These are phyloP conservation scores for Taxidea taxus DNA, from an alignment of 2,113 vertebrate genomes.

Conservation along the genomic window DNA sequence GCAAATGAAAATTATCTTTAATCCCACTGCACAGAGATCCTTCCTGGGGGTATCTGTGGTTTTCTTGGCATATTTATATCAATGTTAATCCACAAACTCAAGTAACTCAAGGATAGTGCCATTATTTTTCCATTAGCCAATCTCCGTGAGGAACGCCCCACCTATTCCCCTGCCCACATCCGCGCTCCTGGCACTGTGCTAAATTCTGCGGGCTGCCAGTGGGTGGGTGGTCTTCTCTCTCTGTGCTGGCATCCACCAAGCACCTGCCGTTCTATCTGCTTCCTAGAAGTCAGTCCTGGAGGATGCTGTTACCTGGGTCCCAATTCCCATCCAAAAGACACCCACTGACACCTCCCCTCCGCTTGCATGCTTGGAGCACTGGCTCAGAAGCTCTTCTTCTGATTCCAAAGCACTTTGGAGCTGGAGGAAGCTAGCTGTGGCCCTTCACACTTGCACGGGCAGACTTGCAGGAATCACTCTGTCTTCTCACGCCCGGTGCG, in stretches of 20 bases:
- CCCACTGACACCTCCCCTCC: accelerated
- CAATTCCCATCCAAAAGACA: neutral
- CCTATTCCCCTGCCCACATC: neutral
- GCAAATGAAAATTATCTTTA: neutral
- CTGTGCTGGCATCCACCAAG: accelerated
- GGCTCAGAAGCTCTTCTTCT: neutral
- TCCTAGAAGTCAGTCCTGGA: neutral
- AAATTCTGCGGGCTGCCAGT: accelerated
- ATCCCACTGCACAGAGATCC: neutral
- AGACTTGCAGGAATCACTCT: neutral
- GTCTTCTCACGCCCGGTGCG: accelerated
- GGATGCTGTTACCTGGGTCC: accelerated
- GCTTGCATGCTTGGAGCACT: accelerated
- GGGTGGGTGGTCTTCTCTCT: too few relatives aligned
- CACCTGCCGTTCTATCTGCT: neutral
- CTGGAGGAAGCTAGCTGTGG: neutral
- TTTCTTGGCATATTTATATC: neutral
- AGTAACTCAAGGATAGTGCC: neutral
- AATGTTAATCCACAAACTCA: neutral
- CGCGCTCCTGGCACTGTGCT: neutral
- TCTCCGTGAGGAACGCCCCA: neutral
- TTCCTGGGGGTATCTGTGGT: neutral
- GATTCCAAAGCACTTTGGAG: neutral
- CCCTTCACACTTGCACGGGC: neutral
- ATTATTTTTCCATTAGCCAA: neutral